Evolutionary conservation across 1,140 invertebrate species (phyloP), one percentile per base, ranked within the genome.

Genomic region (Globodera rostochiensis): DNA sequence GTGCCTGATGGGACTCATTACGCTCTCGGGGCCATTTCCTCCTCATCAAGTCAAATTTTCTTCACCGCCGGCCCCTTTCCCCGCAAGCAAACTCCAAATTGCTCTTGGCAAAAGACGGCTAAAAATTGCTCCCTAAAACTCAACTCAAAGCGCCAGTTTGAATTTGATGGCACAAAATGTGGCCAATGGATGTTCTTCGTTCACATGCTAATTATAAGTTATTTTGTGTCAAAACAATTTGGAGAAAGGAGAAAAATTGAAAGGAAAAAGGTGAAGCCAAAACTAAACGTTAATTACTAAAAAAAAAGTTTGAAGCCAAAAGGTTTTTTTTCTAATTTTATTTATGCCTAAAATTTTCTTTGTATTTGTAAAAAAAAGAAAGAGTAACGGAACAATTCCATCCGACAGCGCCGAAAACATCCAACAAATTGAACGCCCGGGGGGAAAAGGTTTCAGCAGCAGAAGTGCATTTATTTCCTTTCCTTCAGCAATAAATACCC

Each of bases 401-500:
- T 11, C 19, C 13, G 6, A 64, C 57, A 64, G 19, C 36, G 36
- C 11, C 15, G 57, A 64, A 64, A 64, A 64, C 57, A 64, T 64
- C 57, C 57, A 64, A 64, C 57, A 64, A 64, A 64, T 64, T 64
- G 57, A 64, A 64, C 57, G 57, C 57, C 57, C 11, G 5, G 15
- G 19, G 57, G 57, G 57, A 19, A 64, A 64, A 64, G 57, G 57
- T 64, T 64, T 64, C 57, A 64, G 15, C 57, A 13, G 57, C 15
- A 64, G 57, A 64, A 64, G 57, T 64, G 57, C 57, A 64, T 64
- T 64, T 4, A 3, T 19, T 19, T 15, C 57, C 15, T 19, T 19
- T 6, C 15, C 69, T 45, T 19, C 69, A 15, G 69, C 69, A 71
- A 71, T 71, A 71, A 71, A 64, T 64, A 64, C 57, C 46, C 69